Evolutionary conservation across 1,140 invertebrate genomes (phyloP).

Genomic region (Diprion similis): DNA sequence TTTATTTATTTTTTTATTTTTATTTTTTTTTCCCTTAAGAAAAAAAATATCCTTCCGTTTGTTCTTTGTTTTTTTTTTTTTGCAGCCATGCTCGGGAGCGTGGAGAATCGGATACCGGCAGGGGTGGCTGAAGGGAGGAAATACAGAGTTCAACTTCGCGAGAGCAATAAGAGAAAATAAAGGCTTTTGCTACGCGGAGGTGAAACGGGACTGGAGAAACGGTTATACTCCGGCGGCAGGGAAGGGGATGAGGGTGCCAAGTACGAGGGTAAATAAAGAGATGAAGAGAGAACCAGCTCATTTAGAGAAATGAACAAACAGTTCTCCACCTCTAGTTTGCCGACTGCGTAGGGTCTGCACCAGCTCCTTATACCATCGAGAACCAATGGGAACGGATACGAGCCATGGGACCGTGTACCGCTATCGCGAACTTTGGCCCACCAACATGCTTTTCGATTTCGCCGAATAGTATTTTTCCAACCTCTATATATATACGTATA

Average conservation of each 20-base stretch:
- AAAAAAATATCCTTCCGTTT: too few relatives aligned
- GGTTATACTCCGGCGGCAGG: background rate
- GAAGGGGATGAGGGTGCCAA: slow-evolving; percentile 16
- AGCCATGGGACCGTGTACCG: too few relatives aligned
- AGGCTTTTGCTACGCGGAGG: slow-evolving; percentile 1
- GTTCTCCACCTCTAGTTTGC: background rate
- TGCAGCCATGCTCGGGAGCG: background rate
- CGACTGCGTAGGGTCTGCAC: background rate
- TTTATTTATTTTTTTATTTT: too few relatives aligned
- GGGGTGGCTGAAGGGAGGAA: too few relatives aligned
- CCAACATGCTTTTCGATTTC: too few relatives aligned
- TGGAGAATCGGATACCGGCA: background rate
- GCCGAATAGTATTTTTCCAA: too few relatives aligned
- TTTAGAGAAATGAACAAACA: slow-evolving; percentile 39
- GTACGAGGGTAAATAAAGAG: slow-evolving; percentile 32
- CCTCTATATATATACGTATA: too few relatives aligned
- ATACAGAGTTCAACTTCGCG: background rate
- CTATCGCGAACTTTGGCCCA: too few relatives aligned
- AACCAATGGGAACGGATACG: background rate
- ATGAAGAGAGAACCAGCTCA: slow-evolving; percentile 23
- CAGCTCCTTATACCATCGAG: background rate
- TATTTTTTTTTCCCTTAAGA: too few relatives aligned
- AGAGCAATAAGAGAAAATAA: slow-evolving; percentile 1
- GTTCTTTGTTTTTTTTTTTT: too few relatives aligned
- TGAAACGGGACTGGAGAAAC: slow-evolving; percentile 11